Percentiles rank a stretch among this genome's conserved stretches.
phyloP scores from a whole-genome alignment of 1,140 invertebrate species.

The Microplitis demolitor region DNA sequence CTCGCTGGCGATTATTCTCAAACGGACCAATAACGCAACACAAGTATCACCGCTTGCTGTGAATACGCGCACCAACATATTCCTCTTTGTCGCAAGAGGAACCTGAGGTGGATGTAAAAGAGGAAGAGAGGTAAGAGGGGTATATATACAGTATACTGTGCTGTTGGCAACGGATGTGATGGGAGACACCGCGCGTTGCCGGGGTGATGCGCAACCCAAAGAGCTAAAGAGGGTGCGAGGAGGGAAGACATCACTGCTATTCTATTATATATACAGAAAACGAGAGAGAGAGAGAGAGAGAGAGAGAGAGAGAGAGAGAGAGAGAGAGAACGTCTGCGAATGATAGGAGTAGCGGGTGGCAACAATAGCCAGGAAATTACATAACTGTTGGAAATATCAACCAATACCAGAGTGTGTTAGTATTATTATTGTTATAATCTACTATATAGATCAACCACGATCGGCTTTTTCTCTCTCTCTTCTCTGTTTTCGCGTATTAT shows the following conservation, averaged over 20 bases:
- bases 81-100: slow-evolving; percentile 42
- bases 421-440: neutral
- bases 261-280: neutral
- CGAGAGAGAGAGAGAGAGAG: slow-evolving; percentile 41
- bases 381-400: slow-evolving; percentile 64
- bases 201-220: slow-evolving; percentile 24
- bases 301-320: slow-evolving; percentile 38
- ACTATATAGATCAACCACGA: neutral
- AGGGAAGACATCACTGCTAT: neutral
- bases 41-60: slow-evolving; percentile 30
- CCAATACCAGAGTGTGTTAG: slow-evolving; percentile 52
- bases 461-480: neutral
- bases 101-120: slow-evolving; percentile 30
- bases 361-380: slow-evolving; percentile 64
- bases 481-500: slow-evolving; percentile 26
- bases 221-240: neutral
- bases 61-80: slow-evolving; percentile 42
- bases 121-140: slow-evolving; percentile 33
- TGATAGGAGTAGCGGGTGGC: slow-evolving; percentile 52
- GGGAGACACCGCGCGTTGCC: slow-evolving; percentile 16
- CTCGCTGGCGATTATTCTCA: slow-evolving; percentile 12
- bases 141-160: neutral
- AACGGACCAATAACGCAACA: slow-evolving; percentile 35
- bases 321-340: slow-evolving; percentile 55
- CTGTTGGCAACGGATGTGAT: neutral